Percentiles rank a stretch among this genome's conserved stretches.
Conservation (phyloP, 2,113 vertebrate genomes). For the Eptesicus fuscus region DNA sequence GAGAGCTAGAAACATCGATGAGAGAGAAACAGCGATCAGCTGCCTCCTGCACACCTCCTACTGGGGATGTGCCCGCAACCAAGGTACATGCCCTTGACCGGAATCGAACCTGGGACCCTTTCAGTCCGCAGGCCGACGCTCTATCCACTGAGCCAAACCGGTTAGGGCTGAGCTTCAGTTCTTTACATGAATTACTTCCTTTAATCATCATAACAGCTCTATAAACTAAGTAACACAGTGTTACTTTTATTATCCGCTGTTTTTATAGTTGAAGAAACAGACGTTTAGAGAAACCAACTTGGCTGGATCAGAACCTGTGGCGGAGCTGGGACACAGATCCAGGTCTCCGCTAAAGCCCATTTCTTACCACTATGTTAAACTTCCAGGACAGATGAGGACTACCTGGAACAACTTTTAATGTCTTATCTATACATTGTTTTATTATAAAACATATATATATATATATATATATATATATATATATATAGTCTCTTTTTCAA, state of each 20-base stretch:
- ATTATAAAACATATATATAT: too few relatives aligned
- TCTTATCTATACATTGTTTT: background rate
- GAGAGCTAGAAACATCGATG: too few relatives aligned
- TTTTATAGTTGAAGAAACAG: background rate
- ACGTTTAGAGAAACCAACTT: background rate
- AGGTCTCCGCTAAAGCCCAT: background rate
- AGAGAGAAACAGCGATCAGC: too few relatives aligned
- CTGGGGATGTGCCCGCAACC: too few relatives aligned
- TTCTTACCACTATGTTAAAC: background rate
- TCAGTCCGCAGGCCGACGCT: too few relatives aligned
- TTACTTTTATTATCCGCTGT: background rate
- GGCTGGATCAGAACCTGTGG: background rate
- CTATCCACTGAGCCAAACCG: too few relatives aligned
- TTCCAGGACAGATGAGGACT: background rate
- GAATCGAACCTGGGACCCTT: too few relatives aligned
- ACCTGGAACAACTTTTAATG: background rate
- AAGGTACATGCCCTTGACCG: too few relatives aligned
- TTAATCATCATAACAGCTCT: background rate
- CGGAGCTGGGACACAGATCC: background rate
- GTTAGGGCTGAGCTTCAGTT: background rate
- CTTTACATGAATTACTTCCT: background rate
- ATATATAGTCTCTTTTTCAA: background rate
- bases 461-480: too few relatives aligned
- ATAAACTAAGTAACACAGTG: background rate
- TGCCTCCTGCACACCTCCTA: too few relatives aligned